Conservation (phyloP, 2,797 vertebrate species). For the Carcharodon carcharias region DNA sequence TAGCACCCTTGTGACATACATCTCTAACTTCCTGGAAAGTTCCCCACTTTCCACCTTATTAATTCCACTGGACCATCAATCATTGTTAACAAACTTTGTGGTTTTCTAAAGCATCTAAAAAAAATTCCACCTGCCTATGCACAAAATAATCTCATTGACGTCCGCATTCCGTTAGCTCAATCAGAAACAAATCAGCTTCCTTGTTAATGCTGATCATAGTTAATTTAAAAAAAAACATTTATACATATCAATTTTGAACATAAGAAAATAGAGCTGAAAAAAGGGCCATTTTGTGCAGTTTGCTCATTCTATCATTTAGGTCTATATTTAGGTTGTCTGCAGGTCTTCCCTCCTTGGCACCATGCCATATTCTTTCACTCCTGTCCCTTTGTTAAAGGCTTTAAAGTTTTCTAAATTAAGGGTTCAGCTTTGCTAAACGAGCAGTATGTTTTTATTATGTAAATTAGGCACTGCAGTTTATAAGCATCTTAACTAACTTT, state of each 20-base stretch:
- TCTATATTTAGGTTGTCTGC: neutral
- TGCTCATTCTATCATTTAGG: neutral
- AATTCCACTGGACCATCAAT: neutral
- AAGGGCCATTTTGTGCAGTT: neutral
- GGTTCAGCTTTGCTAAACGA: neutral
- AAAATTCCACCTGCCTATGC: neutral
- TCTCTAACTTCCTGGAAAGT: neutral
- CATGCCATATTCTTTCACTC: neutral
- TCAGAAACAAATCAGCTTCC: neutral
- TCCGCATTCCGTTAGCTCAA: neutral
- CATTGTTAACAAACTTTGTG: neutral
- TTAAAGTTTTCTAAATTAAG: neutral
- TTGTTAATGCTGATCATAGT: neutral
- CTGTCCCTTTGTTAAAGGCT: neutral
- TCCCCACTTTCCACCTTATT: neutral
- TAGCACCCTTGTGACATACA: too few relatives aligned
- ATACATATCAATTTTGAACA: neutral
- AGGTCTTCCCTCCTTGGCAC: neutral
- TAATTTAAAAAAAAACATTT: neutral
- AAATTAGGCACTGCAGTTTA: neutral
- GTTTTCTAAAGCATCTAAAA: neutral
- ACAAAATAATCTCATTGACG: neutral
- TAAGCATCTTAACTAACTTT: neutral
- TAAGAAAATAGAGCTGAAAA: neutral
- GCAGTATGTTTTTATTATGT: neutral